phyloP scores from a whole-genome alignment of 37 sponge, comb jelly and placozoan species.

The Chondrilla cf. caribensis region DNA sequence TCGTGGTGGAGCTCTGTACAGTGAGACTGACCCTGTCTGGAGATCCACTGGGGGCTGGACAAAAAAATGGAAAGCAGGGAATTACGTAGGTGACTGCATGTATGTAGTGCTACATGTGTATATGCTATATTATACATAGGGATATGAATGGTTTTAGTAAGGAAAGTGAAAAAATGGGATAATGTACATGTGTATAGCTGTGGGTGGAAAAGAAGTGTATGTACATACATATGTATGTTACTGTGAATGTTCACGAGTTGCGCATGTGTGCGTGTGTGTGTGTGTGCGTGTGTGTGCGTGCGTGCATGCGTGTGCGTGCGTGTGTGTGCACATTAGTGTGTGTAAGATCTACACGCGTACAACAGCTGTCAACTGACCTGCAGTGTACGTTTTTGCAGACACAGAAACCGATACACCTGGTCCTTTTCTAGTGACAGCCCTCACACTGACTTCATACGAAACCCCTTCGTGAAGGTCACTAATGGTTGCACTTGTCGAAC shows the following conservation, averaged over 20 bases:
- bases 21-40: neutral
- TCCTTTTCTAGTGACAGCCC: slow-evolving; percentile 2
- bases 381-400: slow-evolving; percentile 8
- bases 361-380: no score
- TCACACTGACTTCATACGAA: neutral
- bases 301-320: no score
- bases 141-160: no score
- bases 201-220: neutral
- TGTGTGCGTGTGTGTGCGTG: no score
- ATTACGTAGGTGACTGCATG: neutral
- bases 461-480: slow-evolving; percentile 5
- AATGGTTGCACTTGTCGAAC: neutral
- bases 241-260: no score
- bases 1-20: neutral
- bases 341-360: no score
- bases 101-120: neutral
- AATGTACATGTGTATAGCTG: neutral
- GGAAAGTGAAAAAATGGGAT: no score
- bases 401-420: neutral
- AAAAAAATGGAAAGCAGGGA: neutral
- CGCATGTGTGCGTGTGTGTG: no score
- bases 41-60: neutral
- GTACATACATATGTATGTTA: neutral
- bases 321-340: no score
- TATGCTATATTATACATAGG: no score